These are phyloP conservation scores for Dryobota labecula DNA, from an alignment of 2,888 invertebrate species.

Conservation along the genomic window DNA sequence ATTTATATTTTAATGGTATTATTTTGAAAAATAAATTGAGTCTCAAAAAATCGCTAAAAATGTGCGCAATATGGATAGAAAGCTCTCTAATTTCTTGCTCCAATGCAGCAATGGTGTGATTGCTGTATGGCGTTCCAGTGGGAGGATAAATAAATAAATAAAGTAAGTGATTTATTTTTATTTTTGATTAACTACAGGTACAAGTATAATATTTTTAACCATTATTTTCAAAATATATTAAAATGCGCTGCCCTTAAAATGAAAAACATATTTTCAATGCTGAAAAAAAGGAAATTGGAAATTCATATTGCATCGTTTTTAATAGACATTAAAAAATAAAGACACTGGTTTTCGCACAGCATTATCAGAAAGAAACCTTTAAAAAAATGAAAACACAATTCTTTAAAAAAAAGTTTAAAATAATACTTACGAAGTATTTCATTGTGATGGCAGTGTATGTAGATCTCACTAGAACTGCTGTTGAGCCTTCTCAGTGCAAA, in stretches of 20 bases:
- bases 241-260: neutral
- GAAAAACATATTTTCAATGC: neutral
- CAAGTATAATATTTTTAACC: neutral
- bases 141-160: no score
- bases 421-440: constrained; percentile 86
- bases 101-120: no score
- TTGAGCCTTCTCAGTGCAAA: constrained; percentile 86
- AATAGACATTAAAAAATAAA: neutral
- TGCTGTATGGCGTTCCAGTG: no score
- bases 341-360: neutral
- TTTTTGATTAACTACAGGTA: neutral
- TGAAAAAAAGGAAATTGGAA: neutral
- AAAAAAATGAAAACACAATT: neutral
- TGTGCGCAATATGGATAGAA: no score
- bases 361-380: neutral
- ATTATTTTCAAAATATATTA: neutral
- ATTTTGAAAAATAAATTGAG: no score
- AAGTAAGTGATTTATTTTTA: no score
- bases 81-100: no score
- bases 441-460: constrained; percentile 77
- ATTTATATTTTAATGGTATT: no score
- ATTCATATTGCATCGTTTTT: neutral
- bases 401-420: neutral
- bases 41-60: no score
- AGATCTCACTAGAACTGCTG: constrained; percentile 88